Evolutionary conservation across 1,140 invertebrate species (phyloP).

Genomic region (Pinna nobilis): DNA sequence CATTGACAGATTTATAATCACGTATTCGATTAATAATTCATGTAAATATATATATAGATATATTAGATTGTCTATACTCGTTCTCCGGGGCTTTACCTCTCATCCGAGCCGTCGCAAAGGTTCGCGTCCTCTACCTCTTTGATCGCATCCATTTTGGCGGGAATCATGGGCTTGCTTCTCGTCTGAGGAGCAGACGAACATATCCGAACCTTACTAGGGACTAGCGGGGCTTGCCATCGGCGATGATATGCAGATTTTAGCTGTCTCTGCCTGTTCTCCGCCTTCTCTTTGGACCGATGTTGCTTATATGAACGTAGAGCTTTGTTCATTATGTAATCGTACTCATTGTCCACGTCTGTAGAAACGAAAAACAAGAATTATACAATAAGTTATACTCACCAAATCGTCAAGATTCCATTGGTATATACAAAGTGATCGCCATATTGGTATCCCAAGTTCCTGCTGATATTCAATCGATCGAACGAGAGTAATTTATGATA

Average conservation of each 20-base stretch:
- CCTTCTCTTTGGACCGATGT: conserved; percentile 49
- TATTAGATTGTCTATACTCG: no score
- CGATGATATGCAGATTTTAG: conserved; percentile 42
- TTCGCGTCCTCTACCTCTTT: conserved; percentile 44
- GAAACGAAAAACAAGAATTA: conserved; percentile 22
- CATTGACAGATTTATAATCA: no score
- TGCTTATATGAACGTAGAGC: conserved; percentile 55
- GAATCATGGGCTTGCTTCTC: conserved; percentile 20
- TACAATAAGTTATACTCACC: conserved; percentile 9
- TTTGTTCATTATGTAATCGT: conserved; percentile 64
- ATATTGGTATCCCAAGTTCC: no score
- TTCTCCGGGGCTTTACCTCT: no score
- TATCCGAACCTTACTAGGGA: conserved; percentile 22
- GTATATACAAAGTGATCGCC: no score
- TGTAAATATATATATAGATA: no score
- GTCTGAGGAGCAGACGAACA: conserved; percentile 13
- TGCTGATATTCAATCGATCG: no score
- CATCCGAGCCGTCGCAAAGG: no score
- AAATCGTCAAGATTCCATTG: no score
- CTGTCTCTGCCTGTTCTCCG: conserved; percentile 43
- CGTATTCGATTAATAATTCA: no score
- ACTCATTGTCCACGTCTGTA: conserved; percentile 61
- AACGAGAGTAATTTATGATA: no score
- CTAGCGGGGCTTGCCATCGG: conserved; percentile 32
- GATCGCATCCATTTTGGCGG: conserved; percentile 39